phyloP scores from a whole-genome alignment of 2,113 vertebrate genomes.

The Pagrus major region DNA sequence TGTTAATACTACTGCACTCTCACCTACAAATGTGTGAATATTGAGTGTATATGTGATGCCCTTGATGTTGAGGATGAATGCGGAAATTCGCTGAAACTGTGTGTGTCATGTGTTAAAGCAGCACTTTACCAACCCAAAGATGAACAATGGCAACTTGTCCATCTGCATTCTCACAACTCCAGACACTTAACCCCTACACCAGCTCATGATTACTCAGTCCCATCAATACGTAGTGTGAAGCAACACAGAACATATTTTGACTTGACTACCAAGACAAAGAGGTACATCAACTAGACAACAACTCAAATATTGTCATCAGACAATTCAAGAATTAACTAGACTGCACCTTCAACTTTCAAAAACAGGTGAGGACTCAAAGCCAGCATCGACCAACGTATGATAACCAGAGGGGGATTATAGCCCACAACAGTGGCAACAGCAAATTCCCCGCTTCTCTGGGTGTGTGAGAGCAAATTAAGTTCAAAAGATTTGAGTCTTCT shows the following conservation, averaged over 20 bases:
- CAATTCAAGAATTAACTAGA: not conserved
- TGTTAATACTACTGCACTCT: not conserved
- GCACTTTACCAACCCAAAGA: not conserved
- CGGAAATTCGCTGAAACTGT: not conserved
- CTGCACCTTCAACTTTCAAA: not conserved
- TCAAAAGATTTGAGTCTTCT: conserved; percentile 69
- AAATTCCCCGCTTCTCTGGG: conserved; percentile 37
- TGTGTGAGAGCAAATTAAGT: conserved; percentile 70
- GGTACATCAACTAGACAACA: conserved; percentile 4
- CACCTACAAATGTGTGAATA: not conserved
- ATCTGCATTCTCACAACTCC: conserved; percentile 1
- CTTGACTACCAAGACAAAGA: not conserved
- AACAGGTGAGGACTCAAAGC: conserved; percentile 41
- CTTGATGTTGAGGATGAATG: not conserved
- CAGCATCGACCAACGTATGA: conserved; percentile 44
- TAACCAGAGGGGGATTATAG: conserved; percentile 37
- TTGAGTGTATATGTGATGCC: not conserved
- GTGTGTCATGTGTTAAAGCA: conserved; percentile 2
- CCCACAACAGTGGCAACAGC: conserved; percentile 42
- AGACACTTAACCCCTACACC: not conserved
- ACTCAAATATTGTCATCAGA: conserved; percentile 5
- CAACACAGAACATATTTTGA: not conserved
- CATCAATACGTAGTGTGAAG: not conserved
- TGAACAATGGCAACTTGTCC: not conserved
- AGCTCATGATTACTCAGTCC: not conserved